phyloP scores from a whole-genome alignment of 2,113 vertebrate species.

The Thunnus thynnus region DNA sequence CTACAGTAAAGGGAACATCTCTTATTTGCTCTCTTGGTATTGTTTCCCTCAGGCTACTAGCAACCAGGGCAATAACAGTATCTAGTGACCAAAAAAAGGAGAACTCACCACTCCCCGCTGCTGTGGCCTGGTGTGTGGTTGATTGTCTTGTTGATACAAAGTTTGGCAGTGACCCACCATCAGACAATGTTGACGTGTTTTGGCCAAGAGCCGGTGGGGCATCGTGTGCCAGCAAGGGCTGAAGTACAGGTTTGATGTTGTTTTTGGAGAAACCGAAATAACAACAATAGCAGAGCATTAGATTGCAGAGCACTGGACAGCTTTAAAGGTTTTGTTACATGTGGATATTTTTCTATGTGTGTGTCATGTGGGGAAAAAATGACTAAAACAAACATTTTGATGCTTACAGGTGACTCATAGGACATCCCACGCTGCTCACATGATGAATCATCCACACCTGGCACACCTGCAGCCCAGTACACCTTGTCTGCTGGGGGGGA shows the following conservation, averaged over 20 bases:
- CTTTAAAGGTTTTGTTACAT: neutral
- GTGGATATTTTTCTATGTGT: no score
- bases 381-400: neutral
- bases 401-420: slow-evolving; percentile 56
- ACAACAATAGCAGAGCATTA: neutral
- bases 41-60: slow-evolving; percentile 70
- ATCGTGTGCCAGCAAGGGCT: slow-evolving; percentile 44
- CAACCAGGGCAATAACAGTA: slow-evolving; percentile 66
- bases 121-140: slow-evolving; percentile 51
- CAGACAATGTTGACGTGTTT: slow-evolving; percentile 46
- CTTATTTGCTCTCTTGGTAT: slow-evolving; percentile 71
- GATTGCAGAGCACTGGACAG: neutral
- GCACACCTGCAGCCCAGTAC: slow-evolving; percentile 21
- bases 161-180: slow-evolving; percentile 54
- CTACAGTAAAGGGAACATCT: slow-evolving; percentile 80
- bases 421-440: slow-evolving; percentile 38
- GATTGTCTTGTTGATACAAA: slow-evolving; percentile 52
- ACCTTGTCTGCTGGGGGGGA: slow-evolving; percentile 25
- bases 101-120: slow-evolving; percentile 83
- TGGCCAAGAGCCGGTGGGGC: slow-evolving; percentile 10
- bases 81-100: slow-evolving; percentile 81
- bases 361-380: neutral
- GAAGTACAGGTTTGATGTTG: slow-evolving; percentile 43
- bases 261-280: neutral
- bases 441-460: neutral